These are phyloP conservation scores for Sparus aurata DNA, from an alignment of 2,797 vertebrate genomes.

Conservation along the genomic window DNA sequence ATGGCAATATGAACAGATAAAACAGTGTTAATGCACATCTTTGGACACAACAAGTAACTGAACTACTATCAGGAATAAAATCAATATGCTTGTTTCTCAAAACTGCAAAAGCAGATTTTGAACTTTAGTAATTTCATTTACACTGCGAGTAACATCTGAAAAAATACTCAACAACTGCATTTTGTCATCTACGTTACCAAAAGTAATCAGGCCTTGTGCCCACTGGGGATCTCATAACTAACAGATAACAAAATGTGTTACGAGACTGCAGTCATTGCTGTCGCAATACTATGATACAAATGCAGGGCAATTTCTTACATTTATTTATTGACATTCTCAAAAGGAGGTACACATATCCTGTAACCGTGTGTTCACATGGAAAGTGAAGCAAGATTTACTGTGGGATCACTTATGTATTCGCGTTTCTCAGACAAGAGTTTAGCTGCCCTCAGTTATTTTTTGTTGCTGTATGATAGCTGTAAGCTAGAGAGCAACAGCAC, in stretches of 20 bases:
- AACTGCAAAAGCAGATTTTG: constrained; percentile 19
- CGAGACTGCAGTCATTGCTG: neutral
- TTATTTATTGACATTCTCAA: neutral
- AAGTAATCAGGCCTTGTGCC: constrained; percentile 47
- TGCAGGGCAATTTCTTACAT: neutral
- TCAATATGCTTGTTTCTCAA: constrained; percentile 18
- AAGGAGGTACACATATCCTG: neutral
- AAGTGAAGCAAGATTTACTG: too few relatives aligned
- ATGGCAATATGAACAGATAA: constrained; percentile 61
- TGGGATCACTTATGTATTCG: too few relatives aligned
- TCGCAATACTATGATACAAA: neutral
- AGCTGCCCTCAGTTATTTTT: too few relatives aligned
- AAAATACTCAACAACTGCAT: constrained; percentile 38
- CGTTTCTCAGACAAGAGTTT: too few relatives aligned
- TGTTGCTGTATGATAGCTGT: too few relatives aligned
- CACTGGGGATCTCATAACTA: constrained; percentile 60
- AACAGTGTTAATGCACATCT: constrained; percentile 59
- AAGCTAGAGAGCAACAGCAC: too few relatives aligned
- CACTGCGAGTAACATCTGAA: constrained; percentile 21
- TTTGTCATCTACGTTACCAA: constrained; percentile 24
- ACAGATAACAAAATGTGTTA: neutral
- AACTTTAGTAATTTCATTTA: constrained; percentile 11
- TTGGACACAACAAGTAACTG: constrained; percentile 60
- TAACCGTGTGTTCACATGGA: too few relatives aligned
- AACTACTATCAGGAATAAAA: constrained; percentile 33